These are phyloP conservation scores for Ptilonorhynchus violaceus DNA, from an alignment of 2,113 vertebrate genomes.

Conservation along the genomic window DNA sequence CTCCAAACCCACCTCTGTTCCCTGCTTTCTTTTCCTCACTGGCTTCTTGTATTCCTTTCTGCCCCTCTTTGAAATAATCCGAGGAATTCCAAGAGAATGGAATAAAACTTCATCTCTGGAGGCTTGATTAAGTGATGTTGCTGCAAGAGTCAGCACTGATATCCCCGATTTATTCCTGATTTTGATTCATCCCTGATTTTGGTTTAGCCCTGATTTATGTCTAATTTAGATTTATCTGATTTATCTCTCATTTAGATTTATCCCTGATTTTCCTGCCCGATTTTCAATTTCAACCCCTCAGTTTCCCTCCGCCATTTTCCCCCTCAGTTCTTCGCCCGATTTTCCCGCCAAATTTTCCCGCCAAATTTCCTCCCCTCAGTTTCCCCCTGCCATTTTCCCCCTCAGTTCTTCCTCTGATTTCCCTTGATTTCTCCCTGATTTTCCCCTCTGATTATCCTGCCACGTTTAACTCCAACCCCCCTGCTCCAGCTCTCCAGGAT, in stretches of 20 bases:
- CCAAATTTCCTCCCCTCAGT: background rate
- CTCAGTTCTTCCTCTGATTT: background rate
- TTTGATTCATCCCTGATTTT: background rate
- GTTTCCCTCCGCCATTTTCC: background rate
- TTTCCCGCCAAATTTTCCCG: accelerated
- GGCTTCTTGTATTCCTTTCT: background rate
- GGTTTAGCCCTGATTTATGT: background rate
- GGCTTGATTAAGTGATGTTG: background rate
- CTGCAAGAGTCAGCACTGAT: background rate
- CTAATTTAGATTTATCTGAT: background rate
- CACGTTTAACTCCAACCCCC: background rate
- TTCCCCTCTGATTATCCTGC: background rate
- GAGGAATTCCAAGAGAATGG: background rate
- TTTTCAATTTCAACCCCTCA: background rate
- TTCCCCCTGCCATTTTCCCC: background rate
- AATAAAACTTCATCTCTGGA: background rate
- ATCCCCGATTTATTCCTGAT: background rate
- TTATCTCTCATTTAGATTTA: background rate
- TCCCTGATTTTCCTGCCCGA: background rate
- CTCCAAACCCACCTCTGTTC: background rate
- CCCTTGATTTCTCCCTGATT: background rate
- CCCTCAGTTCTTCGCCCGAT: background rate
- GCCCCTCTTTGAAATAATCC: background rate
- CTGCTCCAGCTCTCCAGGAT: background rate
- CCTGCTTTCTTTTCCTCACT: background rate